phyloP scores from a whole-genome alignment of 2,888 invertebrate species.

The Blastobasis lacticolella region DNA sequence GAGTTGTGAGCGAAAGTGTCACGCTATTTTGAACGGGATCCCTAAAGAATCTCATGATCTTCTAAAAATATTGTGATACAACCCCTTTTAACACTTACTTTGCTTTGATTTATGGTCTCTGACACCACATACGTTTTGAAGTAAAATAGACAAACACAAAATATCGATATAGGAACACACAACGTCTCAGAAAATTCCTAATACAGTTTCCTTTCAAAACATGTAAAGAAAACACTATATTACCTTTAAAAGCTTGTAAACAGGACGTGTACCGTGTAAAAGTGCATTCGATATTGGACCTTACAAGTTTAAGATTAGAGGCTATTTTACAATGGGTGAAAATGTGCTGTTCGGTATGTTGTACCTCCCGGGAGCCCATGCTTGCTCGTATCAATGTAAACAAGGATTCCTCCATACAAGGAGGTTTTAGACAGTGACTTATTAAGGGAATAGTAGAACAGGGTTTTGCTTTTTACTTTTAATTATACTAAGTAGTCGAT shows the following conservation, averaged over 20 bases:
- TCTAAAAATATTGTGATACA: background rate
- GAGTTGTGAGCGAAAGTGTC: no score
- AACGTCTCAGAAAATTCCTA: background rate
- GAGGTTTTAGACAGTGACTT: background rate
- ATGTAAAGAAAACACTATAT: background rate
- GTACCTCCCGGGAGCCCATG: background rate
- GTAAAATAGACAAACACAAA: no score
- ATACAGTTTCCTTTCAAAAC: conserved; percentile 1
- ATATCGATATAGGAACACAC: no score
- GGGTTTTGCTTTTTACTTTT: no score
- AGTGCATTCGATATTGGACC: background rate
- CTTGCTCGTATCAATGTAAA: conserved; percentile 11
- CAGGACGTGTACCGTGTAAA: background rate
- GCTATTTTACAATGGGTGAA: background rate
- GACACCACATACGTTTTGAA: no score
- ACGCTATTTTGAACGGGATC: no score
- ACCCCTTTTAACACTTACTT: background rate
- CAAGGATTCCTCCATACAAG: conserved; percentile 5
- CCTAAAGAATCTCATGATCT: no score
- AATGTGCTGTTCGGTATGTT: background rate
- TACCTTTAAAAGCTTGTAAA: conserved; percentile 5
- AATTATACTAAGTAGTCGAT: no score
- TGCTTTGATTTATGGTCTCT: background rate
- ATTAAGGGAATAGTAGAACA: no score
- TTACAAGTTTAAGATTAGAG: background rate